Evolutionary conservation across 2,113 vertebrate genomes (phyloP).

Genomic region (Xiphophorus couchianus): DNA sequence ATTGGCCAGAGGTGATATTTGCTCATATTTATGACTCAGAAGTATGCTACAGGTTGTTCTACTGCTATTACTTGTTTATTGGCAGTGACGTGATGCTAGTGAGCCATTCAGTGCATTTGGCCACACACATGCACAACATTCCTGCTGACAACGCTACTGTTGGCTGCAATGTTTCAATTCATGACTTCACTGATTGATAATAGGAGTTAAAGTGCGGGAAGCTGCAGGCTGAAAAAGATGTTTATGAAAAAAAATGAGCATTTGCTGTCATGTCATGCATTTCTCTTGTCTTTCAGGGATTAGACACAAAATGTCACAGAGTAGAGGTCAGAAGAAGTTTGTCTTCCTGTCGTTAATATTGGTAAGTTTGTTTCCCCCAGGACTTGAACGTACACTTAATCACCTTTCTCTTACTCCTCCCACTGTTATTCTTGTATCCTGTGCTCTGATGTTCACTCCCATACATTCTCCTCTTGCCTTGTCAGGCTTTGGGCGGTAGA

Average conservation of each 20-base stretch:
- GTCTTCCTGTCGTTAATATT: constrained; percentile 86
- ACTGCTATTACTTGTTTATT: constrained; percentile 60
- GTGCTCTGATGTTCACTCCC: background rate
- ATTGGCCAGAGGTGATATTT: constrained; percentile 59
- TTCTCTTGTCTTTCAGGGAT: constrained; percentile 68
- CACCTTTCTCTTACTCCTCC: background rate
- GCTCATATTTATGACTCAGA: constrained; percentile 44
- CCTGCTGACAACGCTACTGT: constrained; percentile 38
- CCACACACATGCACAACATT: constrained; percentile 51
- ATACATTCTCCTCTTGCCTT: background rate
- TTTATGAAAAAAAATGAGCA: constrained; percentile 2
- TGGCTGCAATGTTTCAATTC: constrained; percentile 23
- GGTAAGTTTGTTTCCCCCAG: constrained; percentile 77
- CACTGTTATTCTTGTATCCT: background rate
- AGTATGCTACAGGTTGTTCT: constrained; percentile 45
- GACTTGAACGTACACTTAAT: background rate
- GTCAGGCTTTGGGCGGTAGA: constrained; percentile 1
- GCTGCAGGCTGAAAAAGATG: constrained; percentile 1
- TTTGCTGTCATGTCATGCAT: constrained; percentile 25
- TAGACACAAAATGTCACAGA: constrained; percentile 82
- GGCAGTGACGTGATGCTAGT: constrained; percentile 61
- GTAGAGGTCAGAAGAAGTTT: constrained; percentile 75
- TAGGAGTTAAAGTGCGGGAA: constrained; percentile 11
- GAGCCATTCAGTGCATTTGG: constrained; percentile 56
- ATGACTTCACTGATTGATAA: constrained; percentile 28